Evolutionary conservation across 2,888 invertebrate genomes (phyloP), one percentile per base, ranked within the genome.

Genomic region (Erebia palarica): DNA sequence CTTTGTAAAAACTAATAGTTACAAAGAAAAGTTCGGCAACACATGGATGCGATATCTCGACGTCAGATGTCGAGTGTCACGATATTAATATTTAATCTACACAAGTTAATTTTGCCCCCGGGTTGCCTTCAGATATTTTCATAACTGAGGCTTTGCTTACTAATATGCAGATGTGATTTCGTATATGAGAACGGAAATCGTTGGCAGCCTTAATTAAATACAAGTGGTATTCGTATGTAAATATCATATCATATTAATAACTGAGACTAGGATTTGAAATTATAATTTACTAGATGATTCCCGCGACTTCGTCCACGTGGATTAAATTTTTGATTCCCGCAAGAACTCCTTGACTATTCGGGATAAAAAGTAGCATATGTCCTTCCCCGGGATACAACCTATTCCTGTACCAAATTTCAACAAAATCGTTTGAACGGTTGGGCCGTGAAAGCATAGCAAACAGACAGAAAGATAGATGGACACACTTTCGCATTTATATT

Each of bases 21-120:
- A 73, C 69, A 75, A 75, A 76, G 72, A 58, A 63, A 73, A 66
- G 53, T 71, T 76, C 66, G 73, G 75, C 73, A 75, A 74, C 77
- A 78, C 75, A 71, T 75, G 77, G 75, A 73, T 73, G 74, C 72
- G 69, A 70, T 72, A 65, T 75, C 75, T 70, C 63, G 69, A 73
- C 75, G 73, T 69, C 75, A 74, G 68, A 76, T 76, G 76, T 76
- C 75, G 73, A 74, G 73, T 76, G 68, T 77, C 73, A 69, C 68
- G 69, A 75, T 76, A 77, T 77, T 77, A 79, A 79, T 78, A 78
- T 78, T 77, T 79, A 79, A 78, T 80, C 75, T 77, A 74, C 72
- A 73, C 74, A 77, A 79, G 76, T 80, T 81, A 80, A 78, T 77
- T 76, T 75, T 71, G 72, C 70, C 75, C 74, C 73, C 76, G 71